These are phyloP conservation scores for Drosophila ambigua DNA, from an alignment of 1,140 invertebrate species.

Conservation along the genomic window DNA sequence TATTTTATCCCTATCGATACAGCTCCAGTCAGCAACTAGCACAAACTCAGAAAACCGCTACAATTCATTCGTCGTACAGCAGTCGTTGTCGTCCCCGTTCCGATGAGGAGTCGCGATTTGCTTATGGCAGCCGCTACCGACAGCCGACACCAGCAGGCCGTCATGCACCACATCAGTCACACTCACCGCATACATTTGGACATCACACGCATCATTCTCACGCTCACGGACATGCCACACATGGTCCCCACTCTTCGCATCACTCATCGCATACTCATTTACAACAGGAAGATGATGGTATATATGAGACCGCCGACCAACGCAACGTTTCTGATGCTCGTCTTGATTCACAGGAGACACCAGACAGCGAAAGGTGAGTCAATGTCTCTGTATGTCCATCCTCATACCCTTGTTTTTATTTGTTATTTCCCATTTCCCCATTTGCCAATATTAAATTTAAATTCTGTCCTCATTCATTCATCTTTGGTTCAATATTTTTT, in stretches of 20 bases:
- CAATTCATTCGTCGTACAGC: conserved; percentile 84
- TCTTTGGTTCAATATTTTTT: background rate
- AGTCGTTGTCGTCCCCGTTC: conserved; percentile 84
- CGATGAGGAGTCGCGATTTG: conserved; percentile 88
- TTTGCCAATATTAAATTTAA: background rate
- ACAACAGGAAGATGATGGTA: conserved; percentile 91
- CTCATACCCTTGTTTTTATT: background rate
- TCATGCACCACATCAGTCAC: conserved; percentile 84
- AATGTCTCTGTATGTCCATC: background rate
- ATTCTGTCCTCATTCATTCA: background rate
- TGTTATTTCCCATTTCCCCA: background rate
- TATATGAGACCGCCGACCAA: conserved; percentile 92
- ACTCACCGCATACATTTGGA: conserved; percentile 83
- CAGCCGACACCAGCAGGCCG: conserved; percentile 86
- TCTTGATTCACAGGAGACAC: conserved; percentile 88
- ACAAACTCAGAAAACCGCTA: conserved; percentile 84
- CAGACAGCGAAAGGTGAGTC: conserved; percentile 93
- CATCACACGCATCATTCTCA: conserved; percentile 83
- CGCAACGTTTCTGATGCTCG: conserved; percentile 85
- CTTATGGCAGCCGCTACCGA: conserved; percentile 90
- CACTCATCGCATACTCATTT: conserved; percentile 85
- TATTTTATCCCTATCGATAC: conserved; percentile 40
- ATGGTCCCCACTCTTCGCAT: conserved; percentile 84
- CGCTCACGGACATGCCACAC: conserved; percentile 83
- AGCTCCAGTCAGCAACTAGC: conserved; percentile 84